phyloP scores from a whole-genome alignment of 2,113 vertebrate genomes.

The Carassius carassius region DNA sequence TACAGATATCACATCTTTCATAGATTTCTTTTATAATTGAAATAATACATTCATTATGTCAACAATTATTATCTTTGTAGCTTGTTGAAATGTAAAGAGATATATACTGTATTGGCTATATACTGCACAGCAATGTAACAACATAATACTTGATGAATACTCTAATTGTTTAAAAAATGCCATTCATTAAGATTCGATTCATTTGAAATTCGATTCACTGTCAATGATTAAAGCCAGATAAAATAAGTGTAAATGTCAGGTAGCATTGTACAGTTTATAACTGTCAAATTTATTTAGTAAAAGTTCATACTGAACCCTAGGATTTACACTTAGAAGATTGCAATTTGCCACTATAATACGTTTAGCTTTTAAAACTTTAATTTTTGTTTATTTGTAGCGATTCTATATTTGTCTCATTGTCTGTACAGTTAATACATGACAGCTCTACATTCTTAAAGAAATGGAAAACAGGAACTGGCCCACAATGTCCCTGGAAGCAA shows the following conservation, averaged over 20 bases:
- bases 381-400: background rate
- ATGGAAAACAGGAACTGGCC: constrained; percentile 15
- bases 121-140: no score
- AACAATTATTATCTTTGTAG: background rate
- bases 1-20: background rate
- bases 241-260: background rate
- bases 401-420: background rate
- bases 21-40: background rate
- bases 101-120: background rate
- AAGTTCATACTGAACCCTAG: background rate
- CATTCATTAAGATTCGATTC: background rate
- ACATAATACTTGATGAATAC: no score
- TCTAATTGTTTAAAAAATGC: no score
- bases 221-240: background rate
- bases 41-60: background rate
- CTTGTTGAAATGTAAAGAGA: background rate
- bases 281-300: background rate
- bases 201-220: background rate
- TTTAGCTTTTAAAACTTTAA: background rate
- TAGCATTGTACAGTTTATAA: background rate
- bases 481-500: constrained; percentile 18
- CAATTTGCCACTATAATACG: background rate
- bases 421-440: background rate
- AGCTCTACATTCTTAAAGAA: background rate
- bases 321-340: background rate